Percentiles rank a stretch among this genome's conserved stretches.
phyloP scores from a whole-genome alignment of 1,140 invertebrate species.

The Drosophila yakuba region DNA sequence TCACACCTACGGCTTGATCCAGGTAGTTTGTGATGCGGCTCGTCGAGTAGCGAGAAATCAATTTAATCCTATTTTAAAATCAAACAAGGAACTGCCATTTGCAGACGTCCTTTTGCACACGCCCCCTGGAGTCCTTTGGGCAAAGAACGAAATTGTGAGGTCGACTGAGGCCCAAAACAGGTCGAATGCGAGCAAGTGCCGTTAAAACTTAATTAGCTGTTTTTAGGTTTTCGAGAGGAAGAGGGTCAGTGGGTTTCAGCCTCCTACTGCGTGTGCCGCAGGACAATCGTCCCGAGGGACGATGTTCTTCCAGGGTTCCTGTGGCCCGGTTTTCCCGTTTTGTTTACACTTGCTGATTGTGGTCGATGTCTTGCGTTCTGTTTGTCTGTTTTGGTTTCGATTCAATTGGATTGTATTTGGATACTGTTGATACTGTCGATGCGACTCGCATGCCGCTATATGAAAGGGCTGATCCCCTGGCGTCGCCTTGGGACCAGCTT shows the following conservation, averaged over 20 bases:
- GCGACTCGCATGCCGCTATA: constrained; percentile 53
- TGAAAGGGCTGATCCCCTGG: constrained; percentile 61
- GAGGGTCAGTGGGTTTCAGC: constrained; percentile 29
- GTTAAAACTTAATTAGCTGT: constrained; percentile 79
- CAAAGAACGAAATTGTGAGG: constrained; percentile 14
- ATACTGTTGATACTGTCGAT: constrained; percentile 6
- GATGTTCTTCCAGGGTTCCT: constrained; percentile 21
- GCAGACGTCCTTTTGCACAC: constrained; percentile 55
- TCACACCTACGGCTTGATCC: constrained; percentile 33
- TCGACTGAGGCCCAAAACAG: constrained; percentile 21
- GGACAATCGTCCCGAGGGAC: constrained; percentile 66
- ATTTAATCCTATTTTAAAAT: constrained; percentile 80
- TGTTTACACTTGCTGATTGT: constrained; percentile 80
- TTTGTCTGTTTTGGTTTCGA: constrained; percentile 5
- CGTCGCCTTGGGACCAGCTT: constrained; percentile 50
- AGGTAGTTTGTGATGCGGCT: constrained; percentile 32
- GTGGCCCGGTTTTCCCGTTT: constrained; percentile 25
- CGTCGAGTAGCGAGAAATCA: constrained; percentile 75
- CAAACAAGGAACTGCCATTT: constrained; percentile 55
- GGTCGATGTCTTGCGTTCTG: constrained; percentile 38
- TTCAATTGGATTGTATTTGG: constrained; percentile 12
- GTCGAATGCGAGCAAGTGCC: constrained; percentile 68
- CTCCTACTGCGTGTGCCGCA: constrained; percentile 72
- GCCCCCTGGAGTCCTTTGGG: constrained; percentile 37
- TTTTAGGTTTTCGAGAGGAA: constrained; percentile 49